phyloP scores from a whole-genome alignment of 2,888 invertebrate genomes.

The Taphrorychus bicolor region DNA sequence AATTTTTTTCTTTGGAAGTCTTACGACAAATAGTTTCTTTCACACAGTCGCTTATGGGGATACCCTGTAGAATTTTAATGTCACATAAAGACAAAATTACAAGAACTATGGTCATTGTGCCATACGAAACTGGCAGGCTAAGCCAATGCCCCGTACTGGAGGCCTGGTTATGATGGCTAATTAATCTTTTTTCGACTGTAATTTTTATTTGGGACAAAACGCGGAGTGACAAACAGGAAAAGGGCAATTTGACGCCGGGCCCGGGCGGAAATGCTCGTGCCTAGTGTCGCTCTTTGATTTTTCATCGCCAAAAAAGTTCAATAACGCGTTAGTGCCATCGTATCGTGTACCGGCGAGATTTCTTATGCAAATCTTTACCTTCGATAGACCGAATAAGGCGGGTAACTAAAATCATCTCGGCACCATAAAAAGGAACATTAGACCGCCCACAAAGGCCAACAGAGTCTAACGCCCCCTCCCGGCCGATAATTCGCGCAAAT shows the following conservation, averaged over 20 bases:
- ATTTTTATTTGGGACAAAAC: slow-evolving; percentile 31
- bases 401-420: background rate
- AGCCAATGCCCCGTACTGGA: background rate
- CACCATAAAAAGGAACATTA: background rate
- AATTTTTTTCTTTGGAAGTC: too few relatives aligned
- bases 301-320: background rate
- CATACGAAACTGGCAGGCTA: too few relatives aligned
- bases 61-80: too few relatives aligned
- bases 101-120: too few relatives aligned
- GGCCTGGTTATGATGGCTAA: slow-evolving; percentile 4
- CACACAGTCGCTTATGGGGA: too few relatives aligned
- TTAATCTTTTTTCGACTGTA: slow-evolving; percentile 21
- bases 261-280: slow-evolving; percentile 10
- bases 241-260: slow-evolving; percentile 32
- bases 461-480: background rate
- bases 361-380: background rate
- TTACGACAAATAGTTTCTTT: too few relatives aligned
- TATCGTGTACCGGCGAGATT: background rate
- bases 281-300: slow-evolving; percentile 9
- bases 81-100: too few relatives aligned
- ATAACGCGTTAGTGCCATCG: background rate
- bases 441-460: background rate
- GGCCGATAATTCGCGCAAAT: slow-evolving; percentile 12
- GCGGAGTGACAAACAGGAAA: slow-evolving; percentile 34
- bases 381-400: background rate